phyloP scores from a whole-genome alignment of 2,113 vertebrate species.

The Pimephales promelas region DNA sequence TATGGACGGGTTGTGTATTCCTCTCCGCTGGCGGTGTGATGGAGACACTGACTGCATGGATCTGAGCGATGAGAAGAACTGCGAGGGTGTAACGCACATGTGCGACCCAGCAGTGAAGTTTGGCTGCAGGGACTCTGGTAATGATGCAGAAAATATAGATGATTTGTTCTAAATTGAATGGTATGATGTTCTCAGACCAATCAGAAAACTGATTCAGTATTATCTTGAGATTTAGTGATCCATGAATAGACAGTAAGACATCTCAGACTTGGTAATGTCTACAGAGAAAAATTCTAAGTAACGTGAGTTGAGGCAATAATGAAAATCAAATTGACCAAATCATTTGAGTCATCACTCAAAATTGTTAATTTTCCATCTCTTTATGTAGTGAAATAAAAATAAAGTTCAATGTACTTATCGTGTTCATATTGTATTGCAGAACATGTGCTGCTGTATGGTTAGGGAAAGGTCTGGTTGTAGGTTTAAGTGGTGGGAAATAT shows the following conservation, averaged over 20 bases:
- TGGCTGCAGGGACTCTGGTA: conserved; percentile 93
- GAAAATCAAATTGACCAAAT: neutral
- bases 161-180: neutral
- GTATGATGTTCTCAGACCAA: neutral
- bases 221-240: neutral
- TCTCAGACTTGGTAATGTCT: neutral
- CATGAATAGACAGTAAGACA: neutral
- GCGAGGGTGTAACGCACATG: conserved; percentile 92
- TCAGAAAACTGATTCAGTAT: neutral
- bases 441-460: too few relatives aligned
- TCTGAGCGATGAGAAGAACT: conserved; percentile 95
- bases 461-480: too few relatives aligned
- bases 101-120: conserved; percentile 96
- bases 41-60: conserved; percentile 98
- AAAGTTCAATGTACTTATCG: too few relatives aligned
- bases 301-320: neutral
- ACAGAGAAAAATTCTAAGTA: neutral
- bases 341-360: neutral
- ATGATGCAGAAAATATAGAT: conserved; percentile 44
- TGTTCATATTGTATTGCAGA: too few relatives aligned
- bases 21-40: conserved; percentile 92
- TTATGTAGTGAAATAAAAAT: too few relatives aligned
- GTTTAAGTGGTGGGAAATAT: too few relatives aligned
- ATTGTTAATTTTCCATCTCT: neutral
- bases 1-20: conserved; percentile 93